Conservation (phyloP, 2,888 invertebrate genomes). For the Cactoblastis cactorum region DNA sequence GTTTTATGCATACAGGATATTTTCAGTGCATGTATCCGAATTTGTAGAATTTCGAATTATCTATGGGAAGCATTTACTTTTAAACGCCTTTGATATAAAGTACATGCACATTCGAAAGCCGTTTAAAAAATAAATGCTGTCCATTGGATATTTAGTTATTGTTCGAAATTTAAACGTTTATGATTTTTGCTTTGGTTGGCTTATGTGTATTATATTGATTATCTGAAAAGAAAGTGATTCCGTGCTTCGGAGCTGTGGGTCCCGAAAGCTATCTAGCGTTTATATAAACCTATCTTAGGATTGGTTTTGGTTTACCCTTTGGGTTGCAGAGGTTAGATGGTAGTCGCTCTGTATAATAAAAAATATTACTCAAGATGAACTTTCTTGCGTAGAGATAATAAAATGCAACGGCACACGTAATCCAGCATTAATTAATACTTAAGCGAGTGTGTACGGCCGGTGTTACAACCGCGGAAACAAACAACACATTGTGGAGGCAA, state of each 20-base stretch:
- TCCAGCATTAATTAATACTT: slow-evolving; percentile 42
- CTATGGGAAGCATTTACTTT: not conserved
- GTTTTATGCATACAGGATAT: slow-evolving; percentile 9
- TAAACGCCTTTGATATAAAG: not conserved
- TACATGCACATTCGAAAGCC: no score
- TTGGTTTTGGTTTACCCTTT: no score
- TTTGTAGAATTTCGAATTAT: slow-evolving; percentile 2
- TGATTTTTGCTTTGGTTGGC: no score
- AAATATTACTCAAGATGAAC: no score
- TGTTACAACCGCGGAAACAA: slow-evolving; percentile 43
- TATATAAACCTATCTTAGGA: no score
- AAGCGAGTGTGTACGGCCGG: slow-evolving; percentile 38
- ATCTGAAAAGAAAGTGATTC: no score
- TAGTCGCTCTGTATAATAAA: no score
- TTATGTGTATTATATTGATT: no score
- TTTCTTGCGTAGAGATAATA: slow-evolving; percentile 26
- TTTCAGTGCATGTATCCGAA: slow-evolving; percentile 4
- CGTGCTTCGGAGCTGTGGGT: no score
- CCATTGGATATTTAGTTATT: not conserved
- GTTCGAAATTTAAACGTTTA: not conserved
- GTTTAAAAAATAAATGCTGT: no score
- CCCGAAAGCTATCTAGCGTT: no score
- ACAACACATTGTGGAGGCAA: slow-evolving; percentile 45
- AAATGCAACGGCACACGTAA: slow-evolving; percentile 34
- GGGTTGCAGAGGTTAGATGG: no score